phyloP scores from a whole-genome alignment of 2,888 invertebrate species.

The Anthrax anthrax region DNA sequence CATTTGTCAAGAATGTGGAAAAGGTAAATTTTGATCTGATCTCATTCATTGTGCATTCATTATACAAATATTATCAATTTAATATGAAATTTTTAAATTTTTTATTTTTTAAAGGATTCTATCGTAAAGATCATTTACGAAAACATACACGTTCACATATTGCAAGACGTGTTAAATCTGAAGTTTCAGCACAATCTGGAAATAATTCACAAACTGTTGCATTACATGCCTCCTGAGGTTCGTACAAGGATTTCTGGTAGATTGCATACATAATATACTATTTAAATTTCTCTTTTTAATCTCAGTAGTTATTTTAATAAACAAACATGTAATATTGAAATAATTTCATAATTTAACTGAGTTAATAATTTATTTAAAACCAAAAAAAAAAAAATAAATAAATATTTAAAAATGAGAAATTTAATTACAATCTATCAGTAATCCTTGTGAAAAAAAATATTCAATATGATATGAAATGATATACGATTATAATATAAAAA shows the following conservation, averaged over 20 bases:
- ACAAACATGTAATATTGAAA: too few species aligned
- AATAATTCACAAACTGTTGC: conserved; percentile 32
- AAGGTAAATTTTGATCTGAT: conserved; percentile 39
- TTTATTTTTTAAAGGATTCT: conserved; percentile 45
- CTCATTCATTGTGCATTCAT: not conserved
- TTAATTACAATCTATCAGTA: not conserved
- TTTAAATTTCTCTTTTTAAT: too few species aligned
- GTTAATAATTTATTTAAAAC: too few species aligned
- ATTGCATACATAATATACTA: too few species aligned
- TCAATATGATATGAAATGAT: too few species aligned
- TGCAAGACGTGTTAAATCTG: conserved; percentile 70
- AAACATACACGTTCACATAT: conserved; percentile 77
- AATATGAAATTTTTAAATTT: not conserved
- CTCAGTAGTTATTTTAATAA: too few species aligned
- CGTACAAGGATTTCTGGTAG: conserved; percentile 39
- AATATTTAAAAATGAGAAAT: too few species aligned
- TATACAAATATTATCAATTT: not conserved
- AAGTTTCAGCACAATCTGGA: conserved; percentile 55
- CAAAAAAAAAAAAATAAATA: too few species aligned
- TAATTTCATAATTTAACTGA: too few species aligned
- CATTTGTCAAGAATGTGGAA: conserved; percentile 75
- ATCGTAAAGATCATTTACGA: conserved; percentile 73
- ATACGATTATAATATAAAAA: too few species aligned
- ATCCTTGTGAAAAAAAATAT: not conserved
- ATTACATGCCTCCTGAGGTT: conserved; percentile 36